These are phyloP conservation scores for Chymomyza fuscimana DNA, from an alignment of 2,888 invertebrate genomes.

Conservation along the genomic window DNA sequence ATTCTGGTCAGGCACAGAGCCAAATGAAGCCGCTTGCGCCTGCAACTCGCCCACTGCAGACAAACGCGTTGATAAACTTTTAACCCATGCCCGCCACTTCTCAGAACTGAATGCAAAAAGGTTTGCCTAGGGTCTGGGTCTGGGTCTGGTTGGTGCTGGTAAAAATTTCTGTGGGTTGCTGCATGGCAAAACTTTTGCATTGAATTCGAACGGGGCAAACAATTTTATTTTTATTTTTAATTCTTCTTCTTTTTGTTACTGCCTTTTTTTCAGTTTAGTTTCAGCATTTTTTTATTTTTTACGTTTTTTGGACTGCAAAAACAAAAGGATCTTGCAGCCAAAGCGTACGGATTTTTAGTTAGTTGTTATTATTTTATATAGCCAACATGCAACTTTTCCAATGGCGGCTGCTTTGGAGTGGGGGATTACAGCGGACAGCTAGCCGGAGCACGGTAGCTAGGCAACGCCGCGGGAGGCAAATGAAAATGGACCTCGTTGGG, in stretches of 20 bases:
- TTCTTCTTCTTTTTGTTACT: conserved; percentile 19
- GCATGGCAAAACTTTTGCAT: conserved; percentile 69
- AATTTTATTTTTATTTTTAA: conserved; percentile 42
- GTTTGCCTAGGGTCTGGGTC: conserved; percentile 10
- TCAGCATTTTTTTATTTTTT: conserved; percentile 18
- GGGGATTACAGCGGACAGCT: background rate
- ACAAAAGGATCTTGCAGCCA: conserved; percentile 75
- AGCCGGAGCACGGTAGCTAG: conserved; percentile 11
- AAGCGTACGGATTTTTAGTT: conserved; percentile 73
- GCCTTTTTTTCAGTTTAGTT: conserved; percentile 52
- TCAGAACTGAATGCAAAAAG: background rate
- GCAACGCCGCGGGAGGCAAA: conserved; percentile 43
- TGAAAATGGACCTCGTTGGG: conserved; percentile 1
- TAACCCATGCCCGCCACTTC: conserved; percentile 35
- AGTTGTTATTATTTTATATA: conserved; percentile 73
- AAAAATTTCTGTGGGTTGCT: conserved; percentile 65
- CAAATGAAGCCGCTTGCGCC: conserved; percentile 4
- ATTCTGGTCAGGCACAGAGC: conserved; percentile 30
- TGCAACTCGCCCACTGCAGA: conserved; percentile 31
- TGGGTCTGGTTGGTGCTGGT: background rate
- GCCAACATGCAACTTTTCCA: conserved; percentile 67
- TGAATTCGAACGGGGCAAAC: conserved; percentile 74
- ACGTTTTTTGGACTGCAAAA: conserved; percentile 36
- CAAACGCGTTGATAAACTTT: conserved; percentile 68
- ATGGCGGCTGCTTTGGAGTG: background rate